These are phyloP conservation scores for Choreutis nemorana DNA, from an alignment of 2,888 invertebrate species.

Conservation along the genomic window DNA sequence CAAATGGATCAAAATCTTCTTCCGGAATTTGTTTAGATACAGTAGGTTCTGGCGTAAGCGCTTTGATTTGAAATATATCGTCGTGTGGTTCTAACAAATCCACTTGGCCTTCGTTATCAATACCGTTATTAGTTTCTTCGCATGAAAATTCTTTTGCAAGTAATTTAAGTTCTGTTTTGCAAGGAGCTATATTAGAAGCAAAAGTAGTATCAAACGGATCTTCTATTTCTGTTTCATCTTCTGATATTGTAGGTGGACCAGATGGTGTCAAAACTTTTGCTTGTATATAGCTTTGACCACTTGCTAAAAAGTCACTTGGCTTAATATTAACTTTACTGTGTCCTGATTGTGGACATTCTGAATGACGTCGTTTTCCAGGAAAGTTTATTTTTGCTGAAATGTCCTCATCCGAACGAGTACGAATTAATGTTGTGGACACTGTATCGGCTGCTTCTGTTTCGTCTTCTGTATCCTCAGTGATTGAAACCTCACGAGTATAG, in stretches of 20 bases:
- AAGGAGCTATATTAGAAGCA: slow-evolving; percentile 77
- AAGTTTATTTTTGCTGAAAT: slow-evolving; percentile 60
- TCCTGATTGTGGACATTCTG: slow-evolving; percentile 45
- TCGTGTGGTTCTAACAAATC: slow-evolving; percentile 59
- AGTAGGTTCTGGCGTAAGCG: slow-evolving; percentile 72
- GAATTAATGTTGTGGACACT: slow-evolving; percentile 60
- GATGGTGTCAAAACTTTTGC: slow-evolving; percentile 73
- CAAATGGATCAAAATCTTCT: slow-evolving; percentile 78
- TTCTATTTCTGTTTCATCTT: slow-evolving; percentile 46
- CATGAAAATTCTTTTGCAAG: slow-evolving; percentile 79
- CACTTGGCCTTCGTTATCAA: slow-evolving; percentile 35
- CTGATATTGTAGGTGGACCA: slow-evolving; percentile 31
- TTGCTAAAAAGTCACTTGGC: slow-evolving; percentile 41
- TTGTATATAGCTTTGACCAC: slow-evolving; percentile 28
- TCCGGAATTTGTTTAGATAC: slow-evolving; percentile 25
- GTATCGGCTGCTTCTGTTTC: slow-evolving; percentile 74
- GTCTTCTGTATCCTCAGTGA: slow-evolving; percentile 61
- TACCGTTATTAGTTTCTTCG: slow-evolving; percentile 30
- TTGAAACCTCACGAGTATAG: slow-evolving; percentile 71
- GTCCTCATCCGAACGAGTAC: slow-evolving; percentile 72
- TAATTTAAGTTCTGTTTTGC: slow-evolving; percentile 80
- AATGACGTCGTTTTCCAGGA: slow-evolving; percentile 53
- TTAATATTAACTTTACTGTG: slow-evolving; percentile 24
- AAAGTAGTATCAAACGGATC: slow-evolving; percentile 93
- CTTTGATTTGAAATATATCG: slow-evolving; percentile 71